Base-by-base conservation (phyloP, 2,797 vertebrate genomes). In the Gouania willdenowi region DNA sequence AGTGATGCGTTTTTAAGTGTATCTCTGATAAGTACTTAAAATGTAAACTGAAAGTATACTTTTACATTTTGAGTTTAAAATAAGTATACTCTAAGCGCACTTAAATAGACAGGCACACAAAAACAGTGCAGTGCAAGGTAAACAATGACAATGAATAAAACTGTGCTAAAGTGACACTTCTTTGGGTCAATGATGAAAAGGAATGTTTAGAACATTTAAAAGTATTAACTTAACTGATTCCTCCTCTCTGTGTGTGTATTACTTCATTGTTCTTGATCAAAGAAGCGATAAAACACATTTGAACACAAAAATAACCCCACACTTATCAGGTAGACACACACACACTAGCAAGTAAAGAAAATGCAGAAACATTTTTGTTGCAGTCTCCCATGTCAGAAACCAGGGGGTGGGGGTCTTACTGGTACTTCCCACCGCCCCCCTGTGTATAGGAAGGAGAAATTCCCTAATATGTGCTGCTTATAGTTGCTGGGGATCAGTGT, bases 371-470 rank as follows among this genome's bases (percentile, higher is more conserved):
- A 43, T 51, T 75, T 63, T 27, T 51, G 75, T 63, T 27, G 63
- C 74, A 81, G 41, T 81, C 75, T 83, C 81, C 82, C 74, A 78
- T 81, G 60, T 82, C 80, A 59, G 26, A 58, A 46, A 51, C 45
- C 62, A 69, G 68, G 53, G 44, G 29, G 28, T 53, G 44, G 29
- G 28, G 53, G 10, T 35, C 16, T 45, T 23, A 18, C 38, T 4
- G 12, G 57, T 37, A 28, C 63, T 80, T 67, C 59, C 56, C 58
- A 25, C 16, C 40, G 9, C 13, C 27, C 32, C 27, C 42, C 29
- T 32, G 47, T 47, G 18, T 7, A 23, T 33, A 70, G 42, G 33
- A 54, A 65, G 54, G 23, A 57, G 50, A 23, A 33, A 29, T 36
- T 61, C 27, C 31, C 42, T 48, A 42, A 27, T 44, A 66, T 35